A percentile compares a stretch with the other conserved stretches of the same genome.
Conservation (phyloP, 2,797 vertebrate species). For the Eulemur rubriventer region DNA sequence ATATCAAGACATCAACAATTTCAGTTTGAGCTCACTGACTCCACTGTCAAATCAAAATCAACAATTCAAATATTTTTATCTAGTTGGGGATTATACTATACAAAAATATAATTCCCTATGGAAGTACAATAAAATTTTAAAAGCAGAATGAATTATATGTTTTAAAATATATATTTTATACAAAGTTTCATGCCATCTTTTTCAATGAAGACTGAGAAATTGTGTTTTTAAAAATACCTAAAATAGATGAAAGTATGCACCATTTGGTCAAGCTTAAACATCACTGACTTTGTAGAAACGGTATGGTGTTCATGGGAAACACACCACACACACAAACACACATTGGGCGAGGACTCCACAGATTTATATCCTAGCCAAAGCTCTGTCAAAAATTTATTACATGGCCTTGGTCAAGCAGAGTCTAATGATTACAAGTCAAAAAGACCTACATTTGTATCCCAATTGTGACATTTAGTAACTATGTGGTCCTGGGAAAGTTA, state of each 20-base stretch:
- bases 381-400: not conserved
- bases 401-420: not conserved
- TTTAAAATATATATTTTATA: not conserved
- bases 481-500: not conserved
- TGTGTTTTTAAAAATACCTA: conserved; percentile 25
- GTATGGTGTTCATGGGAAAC: not conserved
- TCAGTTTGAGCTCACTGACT: conserved; percentile 10
- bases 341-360: not conserved
- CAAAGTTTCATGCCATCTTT: not conserved
- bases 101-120: not conserved
- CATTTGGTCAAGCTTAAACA: not conserved
- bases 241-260: not conserved
- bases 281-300: not conserved
- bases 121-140: not conserved
- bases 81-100: not conserved
- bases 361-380: not conserved
- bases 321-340: not conserved
- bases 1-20: not conserved
- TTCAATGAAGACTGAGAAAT: not conserved
- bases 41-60: conserved; percentile 42
- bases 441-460: not conserved
- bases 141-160: conserved; percentile 29
- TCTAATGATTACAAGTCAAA: conserved; percentile 3
- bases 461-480: not conserved
- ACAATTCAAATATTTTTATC: conserved; percentile 7